Evolutionary conservation across 2,888 invertebrate species (phyloP), one percentile per base, ranked within the genome.

Genomic region (Strigamia crassipes): DNA sequence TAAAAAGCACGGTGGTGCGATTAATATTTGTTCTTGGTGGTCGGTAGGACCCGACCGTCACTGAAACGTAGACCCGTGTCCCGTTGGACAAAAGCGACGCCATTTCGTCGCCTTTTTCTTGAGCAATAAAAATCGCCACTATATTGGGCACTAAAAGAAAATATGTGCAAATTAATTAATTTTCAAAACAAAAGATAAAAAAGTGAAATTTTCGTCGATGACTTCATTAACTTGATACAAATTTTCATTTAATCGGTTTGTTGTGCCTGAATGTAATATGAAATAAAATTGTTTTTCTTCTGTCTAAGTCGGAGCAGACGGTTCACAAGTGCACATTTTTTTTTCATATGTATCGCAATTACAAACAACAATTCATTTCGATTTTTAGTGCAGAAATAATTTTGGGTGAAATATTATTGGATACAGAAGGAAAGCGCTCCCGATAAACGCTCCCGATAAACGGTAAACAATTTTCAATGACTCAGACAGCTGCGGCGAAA

Each of bases 1-100:
- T 96, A 89, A 97, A 96, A 85, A 97, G 90, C 86, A 97, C 96
- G 0, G 96, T 96, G 12, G 96, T 96, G 87, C 94, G 78, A 89
- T 95, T 96, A 84, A 94, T 92, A 85, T 91, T 92, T 86, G 91
- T 90, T 0, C 92, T 90, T 77, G 92, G 90, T 82, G 90, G 87
- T 82, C 90, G 90, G 77, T 90, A 90, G 38, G 89, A 89, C 15
- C 93, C 94, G 83, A 92, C 90, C 78, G 92, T 90, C 86, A 95
- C 92, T 85, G 91, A 91, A 85, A 94, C 91, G 86, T 90, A 90
- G 66, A 95, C 92, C 41, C 84, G 81, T 13, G 91, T 91, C 79
- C 92, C 92, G 86, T 92, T 92, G 87, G 94, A 93, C 66, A 92
- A 89, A 82, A 93, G 89, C 61, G 89, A 88, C 0, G 92, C 92